phyloP scores from a whole-genome alignment of 1,140 invertebrate genomes.

The Dolichoris vasculosae region DNA sequence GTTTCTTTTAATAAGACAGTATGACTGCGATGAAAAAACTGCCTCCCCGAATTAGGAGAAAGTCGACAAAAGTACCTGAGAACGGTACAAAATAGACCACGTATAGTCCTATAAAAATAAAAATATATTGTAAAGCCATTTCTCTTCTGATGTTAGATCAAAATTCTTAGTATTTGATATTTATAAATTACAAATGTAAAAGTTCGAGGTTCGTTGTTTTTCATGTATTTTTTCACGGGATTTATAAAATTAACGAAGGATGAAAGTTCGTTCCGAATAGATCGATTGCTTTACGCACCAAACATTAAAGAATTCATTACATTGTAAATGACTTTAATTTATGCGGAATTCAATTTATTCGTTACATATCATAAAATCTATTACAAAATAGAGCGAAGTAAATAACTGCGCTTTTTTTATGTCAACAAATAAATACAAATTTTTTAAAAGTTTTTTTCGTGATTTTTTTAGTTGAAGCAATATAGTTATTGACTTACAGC shows the following conservation, averaged over 20 bases:
- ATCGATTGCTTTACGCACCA: no score
- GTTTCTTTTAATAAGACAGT: not conserved
- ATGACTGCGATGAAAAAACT: slow-evolving; percentile 4
- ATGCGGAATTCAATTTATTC: no score
- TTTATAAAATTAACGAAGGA: not conserved
- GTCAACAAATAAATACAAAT: not conserved
- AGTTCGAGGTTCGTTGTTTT: not conserved
- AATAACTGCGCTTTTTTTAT: not conserved
- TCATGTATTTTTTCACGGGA: not conserved
- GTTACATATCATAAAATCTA: no score
- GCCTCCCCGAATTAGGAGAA: not conserved
- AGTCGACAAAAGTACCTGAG: not conserved
- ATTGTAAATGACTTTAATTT: no score
- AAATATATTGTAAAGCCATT: not conserved
- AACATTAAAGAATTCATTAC: no score
- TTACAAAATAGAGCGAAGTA: no score
- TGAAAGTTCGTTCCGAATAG: no score
- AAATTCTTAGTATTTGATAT: slow-evolving; percentile 4
- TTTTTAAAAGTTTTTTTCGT: not conserved
- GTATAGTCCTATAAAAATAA: not conserved
- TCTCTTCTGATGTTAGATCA: not conserved
- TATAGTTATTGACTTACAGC: not conserved
- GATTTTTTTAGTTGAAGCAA: not conserved
- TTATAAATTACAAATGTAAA: not conserved
- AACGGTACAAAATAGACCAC: not conserved